Evolutionary conservation across 2,888 invertebrate species (phyloP).

Genomic region (Sminthurides aquaticus): DNA sequence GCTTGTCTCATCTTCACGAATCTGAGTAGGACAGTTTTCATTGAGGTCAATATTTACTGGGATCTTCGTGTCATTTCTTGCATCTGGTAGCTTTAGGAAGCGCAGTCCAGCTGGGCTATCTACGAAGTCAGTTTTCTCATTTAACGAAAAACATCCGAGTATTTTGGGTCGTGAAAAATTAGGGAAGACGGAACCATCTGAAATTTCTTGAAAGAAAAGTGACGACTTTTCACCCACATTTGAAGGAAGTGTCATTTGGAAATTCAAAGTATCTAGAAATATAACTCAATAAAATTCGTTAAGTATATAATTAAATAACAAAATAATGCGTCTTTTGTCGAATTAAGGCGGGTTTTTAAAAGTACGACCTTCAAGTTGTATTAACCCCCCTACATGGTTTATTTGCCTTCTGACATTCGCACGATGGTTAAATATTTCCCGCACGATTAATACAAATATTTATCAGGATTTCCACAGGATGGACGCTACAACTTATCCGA

Average conservation of each 20-base stretch:
- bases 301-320: no score
- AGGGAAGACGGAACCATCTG: not conserved
- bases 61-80: not conserved
- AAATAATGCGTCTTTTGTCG: no score
- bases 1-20: not conserved
- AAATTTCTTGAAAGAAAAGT: not conserved
- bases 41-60: not conserved
- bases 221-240: not conserved
- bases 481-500: no score
- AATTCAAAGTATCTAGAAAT: no score
- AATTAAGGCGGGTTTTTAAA: no score
- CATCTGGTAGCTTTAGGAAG: not conserved
- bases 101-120: not conserved
- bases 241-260: not conserved
- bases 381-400: no score
- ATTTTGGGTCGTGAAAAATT: not conserved
- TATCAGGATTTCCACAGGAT: no score
- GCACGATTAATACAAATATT: no score
- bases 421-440: no score
- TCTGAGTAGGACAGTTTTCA: not conserved
- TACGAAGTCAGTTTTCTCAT: not conserved
- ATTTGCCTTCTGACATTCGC: no score
- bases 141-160: not conserved
- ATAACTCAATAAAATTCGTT: no score
- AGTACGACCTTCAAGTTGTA: no score